Evolutionary conservation across 2,797 vertebrate genomes (phyloP), one percentile per base, ranked within the genome.

Genomic region (Alfaro cultratus): DNA sequence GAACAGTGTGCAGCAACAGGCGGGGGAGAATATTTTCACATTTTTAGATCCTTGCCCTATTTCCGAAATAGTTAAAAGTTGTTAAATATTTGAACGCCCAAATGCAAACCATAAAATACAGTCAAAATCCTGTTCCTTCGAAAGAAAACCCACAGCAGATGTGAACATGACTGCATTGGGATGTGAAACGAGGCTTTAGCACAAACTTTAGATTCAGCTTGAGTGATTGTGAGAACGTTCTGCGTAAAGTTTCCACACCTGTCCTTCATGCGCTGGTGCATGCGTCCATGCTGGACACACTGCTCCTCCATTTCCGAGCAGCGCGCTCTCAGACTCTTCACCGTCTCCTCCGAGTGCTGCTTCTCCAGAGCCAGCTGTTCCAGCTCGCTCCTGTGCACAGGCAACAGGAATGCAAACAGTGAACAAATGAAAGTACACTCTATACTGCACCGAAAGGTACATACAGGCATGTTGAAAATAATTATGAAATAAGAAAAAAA

Each of bases 221-320:
- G n/a, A 60, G 55, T 60, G n/a, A 60, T 6, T 0, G n/a, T 15
- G 55, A 60, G n/a, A 60, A 31, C 5, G 12, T 15, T 60, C n/a
- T 29, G 55, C 12, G n/a, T 15, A 23, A 76, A 77, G 43, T 80
- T 75, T 60, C 43, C 60, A 0, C 93, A 99, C 98, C 98, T 98
- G 79, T 95, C 94, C 92, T 97, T 98, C 97, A 99, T 98, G 84
- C 95, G 96, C 86, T 98, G 97, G 87, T 99, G 97, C 86, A 98
- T 95, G 88, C 87, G 95, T 67, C 98, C 98, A 46, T 99, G 98
- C 80, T 98, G 97, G 87, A 98, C 94, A 88, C 98, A 98, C 76
- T 99, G 97, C 57, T 97, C 95, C 89, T 98, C 97, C 95, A 98
- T 94, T 91, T 97, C 95, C 26, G 93, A 89, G 92, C 97, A 97